Base-by-base conservation (phyloP, 2,113 vertebrate genomes). In the Crotalus tigris region DNA sequence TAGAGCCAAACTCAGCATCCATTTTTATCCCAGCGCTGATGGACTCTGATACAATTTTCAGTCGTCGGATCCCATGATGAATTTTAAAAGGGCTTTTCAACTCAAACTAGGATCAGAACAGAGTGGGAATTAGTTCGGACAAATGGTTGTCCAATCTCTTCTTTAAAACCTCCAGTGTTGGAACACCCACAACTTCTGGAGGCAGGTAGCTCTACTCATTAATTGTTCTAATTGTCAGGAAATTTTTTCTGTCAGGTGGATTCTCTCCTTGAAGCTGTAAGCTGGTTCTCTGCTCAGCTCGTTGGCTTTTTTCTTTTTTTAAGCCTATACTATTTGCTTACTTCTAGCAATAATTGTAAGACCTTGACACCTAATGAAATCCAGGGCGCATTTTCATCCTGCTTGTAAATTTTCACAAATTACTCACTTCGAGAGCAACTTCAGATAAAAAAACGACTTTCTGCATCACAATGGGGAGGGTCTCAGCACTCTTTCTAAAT, bases 1-100 rank as follows among this genome's bases (percentile, higher is more conserved):
- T 12, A 33, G 13, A 75, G 1, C n/a, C 2, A 17, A 5, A 29
- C 4, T 17, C 64, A 33, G 13, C 64, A 17, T 75, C 13, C n/a
- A 19, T 19, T 21, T 33, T 2, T 81, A 39, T 33, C 1, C 2
- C n/a, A 39, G n/a, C 39, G 5, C 17, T 39, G 17, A 33, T 8
- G 6, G 33, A 39, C 13, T 17, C n/a, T 19, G 13, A 19, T 81
- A 39, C 6, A 81, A 7, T 81, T 81, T 75, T 75, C n/a, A 33
- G n/a, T 75, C 57, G 0, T 0, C 15, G 2, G 69, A 64, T 51
- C 10, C 5, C 57, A n/a, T n/a, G 58, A 90, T n/a, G 5, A 29
- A 51, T 51, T 17, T 85, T 58, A 15, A 64, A 61, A 51, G 33
- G 3, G 55, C 57, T 29, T 91, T 29, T 4, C 11, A 58, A 15